phyloP scores from a whole-genome alignment of 2,888 invertebrate species.

The Apamea monoglypha region DNA sequence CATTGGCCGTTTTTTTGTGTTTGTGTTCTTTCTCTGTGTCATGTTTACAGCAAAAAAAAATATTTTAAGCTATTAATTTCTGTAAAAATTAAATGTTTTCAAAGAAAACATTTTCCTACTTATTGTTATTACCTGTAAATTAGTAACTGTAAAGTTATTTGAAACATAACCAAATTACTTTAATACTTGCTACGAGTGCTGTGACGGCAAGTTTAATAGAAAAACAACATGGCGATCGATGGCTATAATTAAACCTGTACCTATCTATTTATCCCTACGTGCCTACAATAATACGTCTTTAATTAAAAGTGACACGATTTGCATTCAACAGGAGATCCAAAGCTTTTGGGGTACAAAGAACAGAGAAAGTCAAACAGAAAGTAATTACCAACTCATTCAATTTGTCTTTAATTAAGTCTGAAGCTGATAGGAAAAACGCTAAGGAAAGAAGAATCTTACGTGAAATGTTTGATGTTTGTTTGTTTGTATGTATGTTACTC shows the following conservation, averaged over 20 bases:
- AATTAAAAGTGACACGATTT: conserved; percentile 36
- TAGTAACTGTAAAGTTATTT: too few relatives aligned
- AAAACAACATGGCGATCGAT: not conserved
- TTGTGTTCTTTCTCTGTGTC: too few relatives aligned
- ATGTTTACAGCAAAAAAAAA: too few relatives aligned
- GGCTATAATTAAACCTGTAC: not conserved
- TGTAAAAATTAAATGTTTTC: too few relatives aligned
- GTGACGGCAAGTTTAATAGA: not conserved
- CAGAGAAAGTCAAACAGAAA: conserved; percentile 27
- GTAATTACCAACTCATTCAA: conserved; percentile 47
- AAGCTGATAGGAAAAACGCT: not conserved
- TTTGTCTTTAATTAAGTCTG: conserved; percentile 35
- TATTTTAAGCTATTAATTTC: too few relatives aligned
- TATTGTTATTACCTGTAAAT: too few relatives aligned
- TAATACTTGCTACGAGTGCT: not conserved
- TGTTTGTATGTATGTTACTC: not conserved
- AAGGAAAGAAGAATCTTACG: not conserved
- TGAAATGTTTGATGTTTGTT: not conserved
- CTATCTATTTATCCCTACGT: not conserved
- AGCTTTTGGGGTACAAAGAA: conserved; percentile 36
- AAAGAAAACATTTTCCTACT: too few relatives aligned
- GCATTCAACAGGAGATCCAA: conserved; percentile 36
- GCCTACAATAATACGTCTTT: not conserved
- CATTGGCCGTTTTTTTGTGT: too few relatives aligned
- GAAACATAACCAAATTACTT: too few relatives aligned